Evolutionary conservation across 2,797 vertebrate species (phyloP).

Genomic region (Urosaurus nigricauda): DNA sequence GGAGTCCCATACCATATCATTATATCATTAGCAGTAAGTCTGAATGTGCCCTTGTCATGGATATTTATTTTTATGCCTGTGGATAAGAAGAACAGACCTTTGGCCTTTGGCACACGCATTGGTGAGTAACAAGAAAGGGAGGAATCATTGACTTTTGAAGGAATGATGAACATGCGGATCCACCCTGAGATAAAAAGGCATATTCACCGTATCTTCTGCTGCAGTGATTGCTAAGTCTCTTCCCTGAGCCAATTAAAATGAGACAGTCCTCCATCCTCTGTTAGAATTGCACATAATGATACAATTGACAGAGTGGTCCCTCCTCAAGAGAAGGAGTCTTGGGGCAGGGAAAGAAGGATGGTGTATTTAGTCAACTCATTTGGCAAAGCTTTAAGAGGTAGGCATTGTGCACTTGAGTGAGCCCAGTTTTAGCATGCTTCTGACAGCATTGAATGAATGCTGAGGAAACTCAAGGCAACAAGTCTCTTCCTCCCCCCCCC

Average conservation of each 20-base stretch:
- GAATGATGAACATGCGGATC: not conserved
- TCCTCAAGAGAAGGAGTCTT: constrained; percentile 14
- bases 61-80: not conserved
- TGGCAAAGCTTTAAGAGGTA: not conserved
- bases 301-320: constrained; percentile 13
- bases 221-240: constrained; percentile 17
- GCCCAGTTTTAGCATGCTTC: not conserved
- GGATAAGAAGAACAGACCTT: not conserved
- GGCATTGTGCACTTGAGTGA: not conserved
- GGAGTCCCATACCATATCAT: not conserved
- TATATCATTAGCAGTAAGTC: not conserved
- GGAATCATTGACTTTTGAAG: not conserved
- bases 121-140: not conserved
- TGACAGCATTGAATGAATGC: constrained; percentile 6
- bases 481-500: too few species aligned
- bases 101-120: not conserved
- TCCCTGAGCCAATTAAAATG: not conserved
- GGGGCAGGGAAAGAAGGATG: constrained; percentile 5
- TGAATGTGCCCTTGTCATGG: not conserved
- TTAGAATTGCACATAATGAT: constrained; percentile 8
- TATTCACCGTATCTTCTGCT: not conserved
- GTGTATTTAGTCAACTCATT: constrained; percentile 25
- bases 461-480: not conserved
- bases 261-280: not conserved
- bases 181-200: constrained; percentile 2